Percentiles rank a stretch among this genome's conserved stretches.
These are phyloP conservation scores for Anguilla japonica DNA, from an alignment of 2,113 vertebrate species.

Conservation along the genomic window DNA sequence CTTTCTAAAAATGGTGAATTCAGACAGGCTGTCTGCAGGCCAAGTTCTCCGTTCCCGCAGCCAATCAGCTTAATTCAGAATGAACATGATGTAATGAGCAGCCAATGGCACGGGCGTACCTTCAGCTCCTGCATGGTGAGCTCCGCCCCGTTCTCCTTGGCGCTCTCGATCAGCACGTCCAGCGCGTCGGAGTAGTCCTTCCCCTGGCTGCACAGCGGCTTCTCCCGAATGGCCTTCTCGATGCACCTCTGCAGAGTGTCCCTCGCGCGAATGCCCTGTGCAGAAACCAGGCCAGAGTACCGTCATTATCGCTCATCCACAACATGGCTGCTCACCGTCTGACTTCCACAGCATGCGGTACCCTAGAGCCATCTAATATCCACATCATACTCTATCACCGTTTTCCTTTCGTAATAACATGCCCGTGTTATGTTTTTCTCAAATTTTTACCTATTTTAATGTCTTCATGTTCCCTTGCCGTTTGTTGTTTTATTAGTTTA, in stretches of 20 bases:
- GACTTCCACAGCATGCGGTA: background rate
- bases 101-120: constrained; percentile 63
- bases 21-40: too few relatives aligned
- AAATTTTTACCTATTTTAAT: too few relatives aligned
- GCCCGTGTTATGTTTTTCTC: too few relatives aligned
- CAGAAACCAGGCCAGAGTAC: background rate
- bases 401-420: background rate
- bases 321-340: background rate
- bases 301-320: background rate
- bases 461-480: too few relatives aligned
- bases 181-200: constrained; percentile 92
- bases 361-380: background rate
- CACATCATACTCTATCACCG: background rate
- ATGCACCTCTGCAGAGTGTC: constrained; percentile 87
- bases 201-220: constrained; percentile 83
- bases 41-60: too few relatives aligned
- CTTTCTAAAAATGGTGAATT: too few relatives aligned
- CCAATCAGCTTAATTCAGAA: background rate
- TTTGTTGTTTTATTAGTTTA: too few relatives aligned
- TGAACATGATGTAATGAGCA: background rate
- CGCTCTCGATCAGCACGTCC: constrained; percentile 93
- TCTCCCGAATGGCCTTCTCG: constrained; percentile 94
- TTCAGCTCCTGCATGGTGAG: constrained; percentile 98
- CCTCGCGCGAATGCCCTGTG: constrained; percentile 88
- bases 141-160: constrained; percentile 90